phyloP scores from a whole-genome alignment of 1,140 invertebrate species.

The Chironomus tepperi region DNA sequence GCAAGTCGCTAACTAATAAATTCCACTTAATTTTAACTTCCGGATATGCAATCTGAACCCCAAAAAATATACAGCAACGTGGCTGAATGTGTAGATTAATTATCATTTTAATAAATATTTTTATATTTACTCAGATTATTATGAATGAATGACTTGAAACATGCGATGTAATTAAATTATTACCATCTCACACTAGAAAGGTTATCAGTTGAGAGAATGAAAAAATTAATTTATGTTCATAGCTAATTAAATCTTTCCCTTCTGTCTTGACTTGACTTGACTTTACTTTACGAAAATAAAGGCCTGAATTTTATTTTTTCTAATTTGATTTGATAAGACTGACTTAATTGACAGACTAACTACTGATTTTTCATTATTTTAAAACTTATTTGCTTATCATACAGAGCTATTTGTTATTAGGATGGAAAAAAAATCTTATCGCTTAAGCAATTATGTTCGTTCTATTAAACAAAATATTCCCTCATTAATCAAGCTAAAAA shows the following conservation, averaged over 20 bases:
- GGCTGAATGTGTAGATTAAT: background rate
- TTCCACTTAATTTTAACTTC: background rate
- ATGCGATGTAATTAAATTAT: conserved; percentile 14
- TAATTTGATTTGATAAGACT: background rate
- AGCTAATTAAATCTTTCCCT: conserved; percentile 2
- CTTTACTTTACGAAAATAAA: background rate
- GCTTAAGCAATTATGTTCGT: conserved; percentile 6
- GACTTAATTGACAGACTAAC: background rate
- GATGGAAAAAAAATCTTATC: background rate
- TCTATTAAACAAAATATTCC: background rate
- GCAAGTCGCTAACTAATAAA: background rate
- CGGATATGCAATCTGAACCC: background rate
- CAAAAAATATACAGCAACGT: too few species aligned
- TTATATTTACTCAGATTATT: background rate
- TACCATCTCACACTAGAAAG: conserved; percentile 10
- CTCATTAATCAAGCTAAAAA: too few species aligned
- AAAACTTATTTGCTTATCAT: background rate
- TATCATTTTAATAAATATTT: background rate
- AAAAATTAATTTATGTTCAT: conserved; percentile 15
- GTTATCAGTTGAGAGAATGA: background rate
- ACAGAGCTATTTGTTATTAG: conserved; percentile 4
- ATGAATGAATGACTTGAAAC: conserved; percentile 7
- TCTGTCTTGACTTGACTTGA: background rate
- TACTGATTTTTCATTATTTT: background rate
- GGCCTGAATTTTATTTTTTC: background rate